phyloP scores from a whole-genome alignment of 2,113 vertebrate genomes.

The Polyodon spathula region DNA sequence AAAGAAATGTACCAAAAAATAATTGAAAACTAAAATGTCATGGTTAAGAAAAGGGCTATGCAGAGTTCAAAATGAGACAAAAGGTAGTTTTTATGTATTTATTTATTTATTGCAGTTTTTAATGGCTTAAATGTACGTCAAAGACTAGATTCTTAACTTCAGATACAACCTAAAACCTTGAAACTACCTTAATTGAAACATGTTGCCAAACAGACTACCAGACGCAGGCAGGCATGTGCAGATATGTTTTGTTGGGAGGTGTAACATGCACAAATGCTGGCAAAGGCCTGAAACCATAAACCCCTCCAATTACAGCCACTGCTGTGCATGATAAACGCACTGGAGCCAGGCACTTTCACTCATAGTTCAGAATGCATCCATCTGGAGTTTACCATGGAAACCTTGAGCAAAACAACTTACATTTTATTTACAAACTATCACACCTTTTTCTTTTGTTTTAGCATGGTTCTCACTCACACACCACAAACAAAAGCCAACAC shows the following conservation, averaged over 20 bases:
- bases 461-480: not conserved
- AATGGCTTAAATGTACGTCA: too few species aligned
- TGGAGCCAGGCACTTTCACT: conserved; percentile 81
- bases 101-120: too few species aligned
- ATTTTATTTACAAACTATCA: conserved; percentile 48
- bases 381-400: conserved; percentile 88
- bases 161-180: too few species aligned
- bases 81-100: too few species aligned
- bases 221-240: conserved; percentile 58
- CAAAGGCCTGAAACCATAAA: conserved; percentile 63
- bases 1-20: too few species aligned
- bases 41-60: too few species aligned
- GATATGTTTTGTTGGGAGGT: conserved; percentile 64
- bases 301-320: conserved; percentile 72
- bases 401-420: conserved; percentile 53
- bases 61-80: too few species aligned
- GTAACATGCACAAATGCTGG: conserved; percentile 55
- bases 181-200: conserved; percentile 37
- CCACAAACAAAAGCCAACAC: not conserved
- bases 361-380: conserved; percentile 58
- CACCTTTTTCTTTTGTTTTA: not conserved
- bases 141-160: not conserved
- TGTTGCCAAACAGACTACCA: conserved; percentile 62
- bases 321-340: conserved; percentile 69
- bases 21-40: too few species aligned